Base-by-base conservation (phyloP, 2,888 invertebrate genomes). In the Scelioninae gen. 2 region DNA sequence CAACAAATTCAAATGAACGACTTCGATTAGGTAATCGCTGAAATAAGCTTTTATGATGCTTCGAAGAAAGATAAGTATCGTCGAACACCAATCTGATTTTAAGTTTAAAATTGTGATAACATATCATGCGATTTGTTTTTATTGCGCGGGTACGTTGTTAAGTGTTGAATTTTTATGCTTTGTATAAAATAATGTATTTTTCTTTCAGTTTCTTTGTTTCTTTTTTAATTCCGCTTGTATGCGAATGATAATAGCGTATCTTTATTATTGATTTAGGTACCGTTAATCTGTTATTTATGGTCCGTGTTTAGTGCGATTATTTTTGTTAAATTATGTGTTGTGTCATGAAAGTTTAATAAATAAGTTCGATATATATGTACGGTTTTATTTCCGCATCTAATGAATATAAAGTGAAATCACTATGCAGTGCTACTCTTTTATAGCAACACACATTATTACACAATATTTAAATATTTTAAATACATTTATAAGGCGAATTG, bases 271-370 rank as follows among this genome's bases (percentile, higher is more conserved):
- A 50, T 71, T 71, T 55, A 39, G 18, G 10, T 64, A 64, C 2
- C 58, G 52, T 58, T 58, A 64, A 55, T 68, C 48, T 71, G 71
- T 71, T 71, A 71, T 71, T 71, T 64, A 63, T 71, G 45, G 58
- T 60, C 58, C 22, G 58, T 46, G 53, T 58, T 64, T 58, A 58
- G 7, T 64, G 71, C 64, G 58, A 71, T 64, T 71, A 71, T 64
- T 71, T 71, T 71, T 71, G 71, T 71, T 71, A 71, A 71, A 58
- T 58, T 71, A 58, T 71, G 35, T 71, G 71, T 71, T 64, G 71
- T 64, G 52, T 71, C 58, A 53, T 46, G 58, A 64, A 64, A 64
- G 57, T 64, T 71, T 71, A 64, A 71, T 71, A 61, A 61, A 69
- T 61, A 71, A 71, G 64, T 64, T 71, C 64, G 64, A 71, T 64